A percentile compares a stretch with the other conserved stretches of the same genome.
Evolutionary conservation across 2,797 vertebrate species (phyloP).

Genomic region (Sebastes steindachneri): DNA sequence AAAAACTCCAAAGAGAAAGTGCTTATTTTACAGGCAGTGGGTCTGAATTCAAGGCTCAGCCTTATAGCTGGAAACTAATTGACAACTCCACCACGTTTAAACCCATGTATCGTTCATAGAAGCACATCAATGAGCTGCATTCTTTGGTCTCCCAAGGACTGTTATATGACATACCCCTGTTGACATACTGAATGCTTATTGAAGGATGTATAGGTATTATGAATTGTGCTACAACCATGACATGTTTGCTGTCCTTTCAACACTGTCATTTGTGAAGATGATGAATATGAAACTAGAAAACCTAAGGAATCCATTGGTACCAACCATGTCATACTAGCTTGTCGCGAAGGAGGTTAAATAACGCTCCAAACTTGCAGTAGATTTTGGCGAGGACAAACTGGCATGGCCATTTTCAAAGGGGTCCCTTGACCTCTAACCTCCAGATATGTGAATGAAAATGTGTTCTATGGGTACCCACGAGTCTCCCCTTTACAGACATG

Average conservation of each 20-base stretch:
- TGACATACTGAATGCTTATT: background rate
- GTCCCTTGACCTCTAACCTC: no score
- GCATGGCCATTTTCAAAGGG: no score
- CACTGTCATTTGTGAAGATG: background rate
- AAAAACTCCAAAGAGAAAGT: background rate
- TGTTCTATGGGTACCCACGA: no score
- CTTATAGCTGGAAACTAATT: slow-evolving; percentile 6
- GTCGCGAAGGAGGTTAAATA: no score
- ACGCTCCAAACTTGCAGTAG: accelerated
- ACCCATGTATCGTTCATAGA: background rate
- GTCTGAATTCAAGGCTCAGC: background rate
- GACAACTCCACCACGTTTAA: background rate
- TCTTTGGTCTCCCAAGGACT: background rate
- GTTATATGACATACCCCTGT: background rate
- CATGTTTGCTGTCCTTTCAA: slow-evolving; percentile 2
- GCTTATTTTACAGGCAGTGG: background rate
- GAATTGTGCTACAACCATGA: background rate
- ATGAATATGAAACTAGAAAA: no score
- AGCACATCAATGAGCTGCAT: background rate
- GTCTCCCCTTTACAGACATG: no score
- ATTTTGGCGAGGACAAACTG: no score
- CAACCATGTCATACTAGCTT: no score
- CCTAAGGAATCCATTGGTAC: no score
- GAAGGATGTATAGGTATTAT: background rate
- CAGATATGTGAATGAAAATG: no score